phyloP scores from a whole-genome alignment of 1,140 invertebrate species.

The Drosophila triauraria region DNA sequence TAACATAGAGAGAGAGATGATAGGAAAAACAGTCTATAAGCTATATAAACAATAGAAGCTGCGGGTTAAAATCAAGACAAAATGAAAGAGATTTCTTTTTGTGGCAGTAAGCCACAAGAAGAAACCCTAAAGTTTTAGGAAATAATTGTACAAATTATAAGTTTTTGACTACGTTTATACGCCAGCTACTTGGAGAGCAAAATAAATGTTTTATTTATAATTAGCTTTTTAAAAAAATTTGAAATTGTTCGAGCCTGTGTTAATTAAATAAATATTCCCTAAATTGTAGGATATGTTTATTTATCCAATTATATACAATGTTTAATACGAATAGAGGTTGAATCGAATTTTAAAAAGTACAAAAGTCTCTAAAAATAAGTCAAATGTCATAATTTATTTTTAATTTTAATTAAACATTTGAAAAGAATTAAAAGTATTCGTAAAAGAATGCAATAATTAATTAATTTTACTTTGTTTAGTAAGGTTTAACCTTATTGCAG shows the following conservation, averaged over 20 bases:
- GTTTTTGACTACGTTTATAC: slow-evolving; percentile 26
- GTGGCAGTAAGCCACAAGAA: slow-evolving; percentile 26
- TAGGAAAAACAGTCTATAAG: slow-evolving; percentile 64
- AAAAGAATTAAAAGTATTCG: not conserved
- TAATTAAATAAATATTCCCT: not conserved
- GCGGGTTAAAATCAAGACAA: slow-evolving; percentile 32
- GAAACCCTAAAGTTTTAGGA: not conserved
- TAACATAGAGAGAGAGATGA: slow-evolving; percentile 36
- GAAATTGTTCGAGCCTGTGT: not conserved
- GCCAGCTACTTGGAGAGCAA: slow-evolving; percentile 2
- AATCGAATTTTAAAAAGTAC: too few species aligned
- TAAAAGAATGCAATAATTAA: not conserved
- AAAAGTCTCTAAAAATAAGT: too few species aligned
- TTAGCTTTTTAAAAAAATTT: too few species aligned
- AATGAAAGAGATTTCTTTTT: slow-evolving; percentile 6
- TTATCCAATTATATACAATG: not conserved
- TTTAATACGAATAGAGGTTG: too few species aligned
- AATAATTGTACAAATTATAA: slow-evolving; percentile 12
- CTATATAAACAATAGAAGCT: slow-evolving; percentile 70
- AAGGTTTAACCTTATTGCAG: too few species aligned
- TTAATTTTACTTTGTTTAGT: not conserved
- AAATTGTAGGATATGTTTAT: not conserved
- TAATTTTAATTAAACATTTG: not conserved
- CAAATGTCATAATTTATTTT: not conserved
- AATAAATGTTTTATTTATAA: not conserved